Evolutionary conservation across 2,113 vertebrate species (phyloP).

Genomic region (Nerophis ophidion): DNA sequence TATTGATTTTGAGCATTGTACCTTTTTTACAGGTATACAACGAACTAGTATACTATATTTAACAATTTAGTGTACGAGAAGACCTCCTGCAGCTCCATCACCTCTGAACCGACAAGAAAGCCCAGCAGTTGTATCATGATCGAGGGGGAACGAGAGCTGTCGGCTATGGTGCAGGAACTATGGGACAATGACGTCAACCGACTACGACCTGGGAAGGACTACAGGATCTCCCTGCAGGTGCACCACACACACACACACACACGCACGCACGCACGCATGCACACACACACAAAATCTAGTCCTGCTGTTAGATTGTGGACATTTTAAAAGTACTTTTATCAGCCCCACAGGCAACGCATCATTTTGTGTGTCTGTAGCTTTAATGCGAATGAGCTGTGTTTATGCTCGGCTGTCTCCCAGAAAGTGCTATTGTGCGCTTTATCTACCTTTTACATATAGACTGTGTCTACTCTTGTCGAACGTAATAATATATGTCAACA

Average conservation of each 20-base stretch:
- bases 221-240: constrained; percentile 76
- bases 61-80: not conserved
- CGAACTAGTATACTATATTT: not conserved
- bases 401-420: no score
- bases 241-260: not conserved
- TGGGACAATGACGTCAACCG: constrained; percentile 76
- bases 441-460: no score
- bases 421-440: no score
- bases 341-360: no score
- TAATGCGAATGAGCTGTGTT: no score
- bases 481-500: no score
- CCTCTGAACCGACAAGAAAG: constrained; percentile 4
- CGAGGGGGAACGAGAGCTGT: constrained; percentile 69
- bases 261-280: not conserved
- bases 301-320: no score
- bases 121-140: constrained; percentile 47
- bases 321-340: no score
- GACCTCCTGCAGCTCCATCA: constrained; percentile 1
- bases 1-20: not conserved
- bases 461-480: no score
- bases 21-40: not conserved
- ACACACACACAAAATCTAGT: not conserved
- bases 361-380: no score
- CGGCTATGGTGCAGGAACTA: constrained; percentile 68
- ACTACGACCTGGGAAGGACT: constrained; percentile 72